Evolutionary conservation across 2,888 invertebrate species (phyloP), one percentile per base, ranked within the genome.

Genomic region (Dichetophora obliterata): DNA sequence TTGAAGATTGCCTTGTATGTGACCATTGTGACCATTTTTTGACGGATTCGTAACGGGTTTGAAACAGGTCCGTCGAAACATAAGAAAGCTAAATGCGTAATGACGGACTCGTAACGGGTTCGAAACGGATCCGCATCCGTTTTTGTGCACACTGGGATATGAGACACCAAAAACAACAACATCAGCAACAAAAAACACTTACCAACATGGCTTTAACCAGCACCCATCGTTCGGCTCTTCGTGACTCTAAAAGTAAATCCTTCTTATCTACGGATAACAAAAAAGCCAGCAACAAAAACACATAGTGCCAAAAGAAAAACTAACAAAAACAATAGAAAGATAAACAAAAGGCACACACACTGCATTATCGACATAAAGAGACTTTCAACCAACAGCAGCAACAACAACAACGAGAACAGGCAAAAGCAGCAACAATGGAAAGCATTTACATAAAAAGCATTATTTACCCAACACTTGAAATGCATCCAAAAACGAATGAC

Each of bases 361-460:
- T 37, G 37, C 8, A 8, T 37, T 37, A 37, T 6, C 37, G 37
- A 37, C 37, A 37, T 5, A 37, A 5, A 8, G 8, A 3, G 37
- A 8, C 37, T 6, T 5, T 11, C 43, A 43, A 43, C 3, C 24
- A 59, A 59, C 22, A 57, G 6, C 22, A 57, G 5, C 57, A 22
- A 5, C 57, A 54, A 22, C 54, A 54, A 22, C 54, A 54, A 54
- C 22, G 11, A 43, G 11, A 43, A 14, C 43, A 43, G 14, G 14
- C 22, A n/a, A 22, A 54, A 22, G n/a, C 6, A 22, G 6, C 54
- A 54, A 19, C 22, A 19, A 22, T n/a, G 24, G 14, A 59, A 59
- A 19, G 57, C 57, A 59, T 19, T 8, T 57, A 19, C 57, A 71
- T 71, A n/a, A 71, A 71, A 37, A 71, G 19, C 34, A 19, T 71